These are phyloP conservation scores for Anguilla anguilla DNA, from an alignment of 2,797 vertebrate species.

Conservation along the genomic window DNA sequence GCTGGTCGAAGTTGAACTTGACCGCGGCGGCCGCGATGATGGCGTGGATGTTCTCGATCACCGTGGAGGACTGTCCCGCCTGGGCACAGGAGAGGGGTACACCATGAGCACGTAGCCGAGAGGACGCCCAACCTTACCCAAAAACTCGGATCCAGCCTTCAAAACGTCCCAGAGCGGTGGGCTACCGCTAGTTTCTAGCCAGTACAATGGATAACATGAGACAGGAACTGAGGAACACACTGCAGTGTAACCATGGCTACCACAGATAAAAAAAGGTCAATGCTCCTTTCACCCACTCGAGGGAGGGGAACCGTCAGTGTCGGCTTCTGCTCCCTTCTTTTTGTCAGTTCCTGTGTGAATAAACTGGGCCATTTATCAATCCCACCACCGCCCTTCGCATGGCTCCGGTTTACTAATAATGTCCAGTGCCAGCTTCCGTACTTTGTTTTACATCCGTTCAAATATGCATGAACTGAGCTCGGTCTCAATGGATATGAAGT, in stretches of 20 bases:
- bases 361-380: not conserved
- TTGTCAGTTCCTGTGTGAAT: not conserved
- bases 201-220: not conserved
- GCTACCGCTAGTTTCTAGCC: not conserved
- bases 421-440: not conserved
- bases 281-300: not conserved
- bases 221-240: not conserved
- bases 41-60: conserved; percentile 98
- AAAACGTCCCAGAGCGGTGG: not conserved
- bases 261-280: not conserved
- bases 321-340: not conserved
- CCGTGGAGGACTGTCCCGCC: conserved; percentile 96
- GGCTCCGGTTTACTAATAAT: not conserved
- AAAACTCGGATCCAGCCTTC: not conserved
- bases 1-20: conserved; percentile 96
- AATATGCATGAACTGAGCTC: not conserved
- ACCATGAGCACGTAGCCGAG: not conserved
- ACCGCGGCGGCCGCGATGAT: conserved; percentile 97
- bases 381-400: not conserved
- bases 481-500: not conserved
- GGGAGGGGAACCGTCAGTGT: not conserved
- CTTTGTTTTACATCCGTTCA: not conserved
- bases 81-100: conserved; percentile 52
- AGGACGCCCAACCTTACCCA: no score
- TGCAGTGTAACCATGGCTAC: not conserved